phyloP scores from a whole-genome alignment of 1,140 invertebrate genomes.

The Phocides pigmalion region DNA sequence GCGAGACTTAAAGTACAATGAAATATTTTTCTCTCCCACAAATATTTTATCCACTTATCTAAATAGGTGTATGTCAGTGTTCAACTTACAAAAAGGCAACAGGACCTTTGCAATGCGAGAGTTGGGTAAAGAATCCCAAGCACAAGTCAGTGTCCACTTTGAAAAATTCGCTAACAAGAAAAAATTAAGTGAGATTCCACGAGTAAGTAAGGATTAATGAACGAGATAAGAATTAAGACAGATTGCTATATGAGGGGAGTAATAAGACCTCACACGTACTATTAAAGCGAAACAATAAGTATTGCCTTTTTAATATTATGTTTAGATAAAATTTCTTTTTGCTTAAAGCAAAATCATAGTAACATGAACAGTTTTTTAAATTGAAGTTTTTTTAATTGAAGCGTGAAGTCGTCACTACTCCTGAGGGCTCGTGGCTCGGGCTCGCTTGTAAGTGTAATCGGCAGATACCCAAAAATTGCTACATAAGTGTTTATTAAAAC shows the following conservation, averaged over 20 bases:
- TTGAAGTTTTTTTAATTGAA: too few relatives aligned
- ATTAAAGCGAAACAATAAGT: too few relatives aligned
- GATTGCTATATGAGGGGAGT: conserved; percentile 29
- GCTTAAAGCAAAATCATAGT: too few relatives aligned
- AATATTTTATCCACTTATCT: conserved; percentile 37
- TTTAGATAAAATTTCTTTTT: too few relatives aligned
- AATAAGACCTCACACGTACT: conserved; percentile 35
- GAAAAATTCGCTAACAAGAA: conserved; percentile 35
- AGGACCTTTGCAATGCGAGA: conserved; percentile 24
- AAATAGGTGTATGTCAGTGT: conserved; percentile 34
- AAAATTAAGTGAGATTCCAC: conserved; percentile 33
- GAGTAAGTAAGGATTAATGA: conserved; percentile 35
- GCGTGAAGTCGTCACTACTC: too few relatives aligned
- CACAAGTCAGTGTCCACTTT: conserved; percentile 31
- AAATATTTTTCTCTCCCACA: conserved; percentile 34
- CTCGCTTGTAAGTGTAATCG: too few relatives aligned
- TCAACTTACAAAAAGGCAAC: conserved; percentile 27
- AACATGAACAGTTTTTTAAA: too few relatives aligned
- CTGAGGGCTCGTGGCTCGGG: too few relatives aligned
- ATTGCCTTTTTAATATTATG: too few relatives aligned
- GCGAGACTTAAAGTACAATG: conserved; percentile 31
- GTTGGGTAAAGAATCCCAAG: conserved; percentile 31
- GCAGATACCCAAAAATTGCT: too few relatives aligned
- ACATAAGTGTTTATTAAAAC: too few relatives aligned
- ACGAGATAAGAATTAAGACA: conserved; percentile 34